Evolutionary conservation across 1,140 invertebrate species (phyloP).

Genomic region (Marisa cornuarietis): DNA sequence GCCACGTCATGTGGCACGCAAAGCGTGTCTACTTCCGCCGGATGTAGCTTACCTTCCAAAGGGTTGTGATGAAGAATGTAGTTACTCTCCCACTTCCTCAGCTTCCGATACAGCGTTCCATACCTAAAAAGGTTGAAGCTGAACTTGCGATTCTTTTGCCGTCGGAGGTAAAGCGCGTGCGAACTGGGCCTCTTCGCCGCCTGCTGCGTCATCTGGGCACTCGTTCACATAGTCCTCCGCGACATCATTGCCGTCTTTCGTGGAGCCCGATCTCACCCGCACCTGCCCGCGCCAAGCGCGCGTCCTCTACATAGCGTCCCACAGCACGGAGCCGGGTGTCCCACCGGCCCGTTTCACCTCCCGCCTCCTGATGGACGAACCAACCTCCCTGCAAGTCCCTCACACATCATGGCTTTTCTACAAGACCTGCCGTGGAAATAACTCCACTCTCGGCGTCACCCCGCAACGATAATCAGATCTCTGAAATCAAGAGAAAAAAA

Average conservation of each 20-base stretch:
- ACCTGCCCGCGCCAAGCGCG: no score
- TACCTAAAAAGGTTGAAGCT: conserved; percentile 40
- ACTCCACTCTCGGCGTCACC: no score
- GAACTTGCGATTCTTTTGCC: conserved; percentile 30
- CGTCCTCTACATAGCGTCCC: no score
- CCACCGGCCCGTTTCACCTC: no score
- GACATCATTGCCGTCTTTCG: neutral
- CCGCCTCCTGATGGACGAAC: no score
- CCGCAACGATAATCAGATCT: no score
- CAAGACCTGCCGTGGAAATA: no score
- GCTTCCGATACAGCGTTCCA: conserved; percentile 33
- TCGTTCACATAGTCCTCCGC: neutral
- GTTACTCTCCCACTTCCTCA: conserved; percentile 33
- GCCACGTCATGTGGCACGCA: neutral
- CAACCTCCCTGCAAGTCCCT: no score
- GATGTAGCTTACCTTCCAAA: conserved; percentile 31
- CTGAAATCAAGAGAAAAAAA: no score
- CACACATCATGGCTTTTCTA: no score
- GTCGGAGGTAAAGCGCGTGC: conserved; percentile 10
- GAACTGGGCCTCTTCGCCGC: conserved; percentile 2
- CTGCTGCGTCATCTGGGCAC: conserved; percentile 16
- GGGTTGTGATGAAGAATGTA: conserved; percentile 41
- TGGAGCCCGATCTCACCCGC: no score
- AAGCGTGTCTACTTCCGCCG: neutral
- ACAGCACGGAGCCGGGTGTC: no score